Evolutionary conservation across 2,113 vertebrate species (phyloP), one percentile per base, ranked within the genome.

Genomic region (Ailuropoda melanoleuca): DNA sequence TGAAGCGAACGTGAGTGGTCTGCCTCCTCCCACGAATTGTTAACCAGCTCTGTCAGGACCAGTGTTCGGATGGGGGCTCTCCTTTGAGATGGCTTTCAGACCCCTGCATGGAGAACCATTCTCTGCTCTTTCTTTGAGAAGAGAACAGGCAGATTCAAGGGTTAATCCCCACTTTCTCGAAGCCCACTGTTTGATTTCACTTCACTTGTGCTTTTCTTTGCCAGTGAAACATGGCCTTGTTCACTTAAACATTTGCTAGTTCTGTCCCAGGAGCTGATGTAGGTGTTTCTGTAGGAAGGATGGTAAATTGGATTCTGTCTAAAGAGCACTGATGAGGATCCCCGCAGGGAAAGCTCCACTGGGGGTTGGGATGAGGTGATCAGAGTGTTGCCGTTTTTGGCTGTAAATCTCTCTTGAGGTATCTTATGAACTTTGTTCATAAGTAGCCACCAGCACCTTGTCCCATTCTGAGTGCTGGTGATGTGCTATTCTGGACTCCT

Each of bases 361-460:
- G 48, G 17, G 64, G 10, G 10, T 0, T 39, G 53, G 55, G 80
- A 62, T 62, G 53, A 55, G 34, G 58, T 53, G 24, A 39, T 72
- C 31, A 6, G 29, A 87, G 24, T 1, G 0, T 60, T 62, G 7
- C 39, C n/a, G 18, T 62, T 68, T 78, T 82, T 81, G 2, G 48
- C 93, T 96, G 70, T 96, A 93, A 97, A 88, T 97, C 34, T 92
- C 68, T 97, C 93, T 96, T 43, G 77, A 92, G 46, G 55, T 72
- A 90, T 48, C 85, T 83, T 93, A 64, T 92, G 26, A 31, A 48
- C 68, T 86, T 93, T 95, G 53, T 89, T 97, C 66, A 66, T 64
- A 95, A 98, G 88, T 66, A 0, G 0, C 80, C 26, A 91, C 24
- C 43, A 85, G 46, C 88, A 53, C 66, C 46, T 95, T 95, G 90